Evolutionary conservation across 2,113 vertebrate genomes (phyloP).

Genomic region (Australoheros scitulus): DNA sequence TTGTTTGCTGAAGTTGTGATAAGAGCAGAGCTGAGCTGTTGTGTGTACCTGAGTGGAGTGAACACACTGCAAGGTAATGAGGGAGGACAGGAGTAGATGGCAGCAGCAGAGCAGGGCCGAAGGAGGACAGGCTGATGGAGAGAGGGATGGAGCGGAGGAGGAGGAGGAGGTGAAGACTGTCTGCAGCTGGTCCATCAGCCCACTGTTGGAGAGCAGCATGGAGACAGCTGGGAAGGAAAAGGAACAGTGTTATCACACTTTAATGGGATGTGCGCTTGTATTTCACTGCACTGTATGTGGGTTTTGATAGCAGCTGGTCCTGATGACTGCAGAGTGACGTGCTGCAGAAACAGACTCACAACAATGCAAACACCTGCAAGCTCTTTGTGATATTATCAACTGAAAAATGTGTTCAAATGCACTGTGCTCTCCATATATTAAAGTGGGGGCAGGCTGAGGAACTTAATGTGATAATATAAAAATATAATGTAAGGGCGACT

Average conservation of each 20-base stretch:
- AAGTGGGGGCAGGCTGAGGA: background rate
- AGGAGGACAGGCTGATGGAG: slow-evolving; percentile 36
- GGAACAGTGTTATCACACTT: slow-evolving; percentile 31
- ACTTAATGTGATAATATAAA: background rate
- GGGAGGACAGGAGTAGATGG: slow-evolving; percentile 86
- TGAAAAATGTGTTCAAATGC: background rate
- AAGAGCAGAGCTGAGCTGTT: slow-evolving; percentile 34
- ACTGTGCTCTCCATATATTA: background rate
- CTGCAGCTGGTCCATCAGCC: slow-evolving; percentile 88
- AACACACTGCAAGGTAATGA: slow-evolving; percentile 83
- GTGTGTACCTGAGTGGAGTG: slow-evolving; percentile 85
- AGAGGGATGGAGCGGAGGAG: slow-evolving; percentile 46
- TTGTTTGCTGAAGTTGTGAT: slow-evolving; percentile 39
- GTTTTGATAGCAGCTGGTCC: slow-evolving; percentile 16
- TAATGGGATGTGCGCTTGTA: background rate
- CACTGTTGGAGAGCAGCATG: slow-evolving; percentile 86
- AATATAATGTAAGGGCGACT: background rate
- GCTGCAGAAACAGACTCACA: background rate
- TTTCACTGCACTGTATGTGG: background rate
- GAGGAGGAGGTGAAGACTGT: slow-evolving; percentile 68
- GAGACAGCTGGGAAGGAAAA: slow-evolving; percentile 80
- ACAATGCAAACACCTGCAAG: background rate
- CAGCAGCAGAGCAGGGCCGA: slow-evolving; percentile 83
- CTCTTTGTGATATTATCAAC: background rate
- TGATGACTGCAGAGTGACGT: slow-evolving; percentile 5